Percentiles rank a stretch among this genome's conserved stretches.
Conservation (phyloP, 2,797 vertebrate genomes). For the Schizothorax lantsangensis region DNA sequence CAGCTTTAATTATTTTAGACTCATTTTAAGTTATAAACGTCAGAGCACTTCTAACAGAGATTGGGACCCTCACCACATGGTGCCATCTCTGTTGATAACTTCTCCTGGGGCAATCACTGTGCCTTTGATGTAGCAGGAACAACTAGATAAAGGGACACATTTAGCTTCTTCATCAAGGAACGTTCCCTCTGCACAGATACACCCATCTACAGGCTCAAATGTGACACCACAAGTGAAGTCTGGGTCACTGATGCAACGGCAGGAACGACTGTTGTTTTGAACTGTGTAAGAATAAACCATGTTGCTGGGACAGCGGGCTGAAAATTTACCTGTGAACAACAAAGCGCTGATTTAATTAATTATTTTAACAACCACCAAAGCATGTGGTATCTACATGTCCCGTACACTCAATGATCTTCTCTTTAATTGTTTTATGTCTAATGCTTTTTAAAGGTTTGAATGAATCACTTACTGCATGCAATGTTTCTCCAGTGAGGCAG, state of each 20-base stretch:
- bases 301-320: background rate
- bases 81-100: background rate
- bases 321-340: background rate
- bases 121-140: background rate
- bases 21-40: no score
- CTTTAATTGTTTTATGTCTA: background rate
- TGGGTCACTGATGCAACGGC: constrained; percentile 76
- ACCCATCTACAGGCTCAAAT: constrained; percentile 85
- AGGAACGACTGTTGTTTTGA: constrained; percentile 77
- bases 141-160: background rate
- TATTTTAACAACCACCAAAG: background rate
- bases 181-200: constrained; percentile 74
- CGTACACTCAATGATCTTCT: background rate
- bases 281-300: constrained; percentile 76
- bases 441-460: background rate
- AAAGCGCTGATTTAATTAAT: background rate
- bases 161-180: background rate
- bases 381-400: background rate
- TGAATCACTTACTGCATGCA: background rate
- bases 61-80: background rate
- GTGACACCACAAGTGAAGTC: constrained; percentile 79
- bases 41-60: no score
- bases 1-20: no score
- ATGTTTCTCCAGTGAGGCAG: constrained; percentile 64
- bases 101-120: background rate